Percentiles rank a stretch among this genome's conserved stretches.
phyloP scores from a whole-genome alignment of 2,797 vertebrate species.

The Petrocephalus schoutedeni region DNA sequence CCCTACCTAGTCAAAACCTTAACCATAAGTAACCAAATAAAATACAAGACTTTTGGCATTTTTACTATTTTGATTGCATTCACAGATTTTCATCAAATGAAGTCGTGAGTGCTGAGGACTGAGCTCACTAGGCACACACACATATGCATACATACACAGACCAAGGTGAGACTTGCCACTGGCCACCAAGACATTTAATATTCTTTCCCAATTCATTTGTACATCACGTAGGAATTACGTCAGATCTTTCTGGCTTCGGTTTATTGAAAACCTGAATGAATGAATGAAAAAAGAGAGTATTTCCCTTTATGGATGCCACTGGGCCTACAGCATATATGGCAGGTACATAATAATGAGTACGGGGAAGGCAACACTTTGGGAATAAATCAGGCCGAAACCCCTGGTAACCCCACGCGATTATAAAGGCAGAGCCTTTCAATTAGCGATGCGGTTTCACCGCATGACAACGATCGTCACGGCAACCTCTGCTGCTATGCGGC shows the following conservation, averaged over 20 bases:
- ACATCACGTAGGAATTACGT: background rate
- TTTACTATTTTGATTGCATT: no score
- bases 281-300: background rate
- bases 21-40: no score
- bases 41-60: no score
- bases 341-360: background rate
- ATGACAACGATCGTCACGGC: background rate
- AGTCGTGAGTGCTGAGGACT: no score
- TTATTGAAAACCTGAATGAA: background rate
- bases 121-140: background rate
- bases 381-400: background rate
- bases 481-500: background rate
- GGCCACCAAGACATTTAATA: background rate
- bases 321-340: background rate
- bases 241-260: background rate
- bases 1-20: no score
- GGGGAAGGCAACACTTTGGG: background rate
- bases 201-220: background rate
- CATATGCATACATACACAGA: background rate
- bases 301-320: background rate
- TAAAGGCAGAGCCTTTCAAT: conserved; percentile 5
- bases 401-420: background rate
- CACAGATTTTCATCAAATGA: no score
- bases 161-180: background rate
- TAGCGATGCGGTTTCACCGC: background rate